Base-by-base conservation (phyloP, 35 echinoderm and acorn worm genomes). In the Patiria miniata region DNA sequence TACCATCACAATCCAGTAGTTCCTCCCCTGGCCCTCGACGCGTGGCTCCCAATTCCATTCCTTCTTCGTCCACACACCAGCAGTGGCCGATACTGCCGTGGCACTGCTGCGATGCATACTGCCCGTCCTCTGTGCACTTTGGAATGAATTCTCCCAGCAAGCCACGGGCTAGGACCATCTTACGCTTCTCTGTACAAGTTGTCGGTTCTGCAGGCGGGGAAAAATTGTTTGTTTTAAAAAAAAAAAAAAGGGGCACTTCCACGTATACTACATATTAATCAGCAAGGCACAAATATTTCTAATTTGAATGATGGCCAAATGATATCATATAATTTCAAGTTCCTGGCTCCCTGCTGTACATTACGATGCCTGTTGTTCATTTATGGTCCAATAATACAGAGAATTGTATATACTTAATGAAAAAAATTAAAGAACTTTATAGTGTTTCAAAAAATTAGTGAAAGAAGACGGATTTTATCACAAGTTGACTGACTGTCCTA, bases 41-140 rank as follows among this genome's bases (percentile, higher is more conserved):
- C 19, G 86, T 83, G 3, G 54, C 87, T 14, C 39, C 39, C 15
- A 93, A n/a, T 19, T 88, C 88, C 40, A 60, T 22, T 8, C 91
- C 95, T 26, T 65, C 18, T 37, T 85, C 77, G 51, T 93, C 78
- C 33, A 93, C 88, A 85, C 95, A 97, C 91, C 92, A 97, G 51
- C 95, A 97, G 57, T 91, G 54, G 1, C 92, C 95, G 16, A 80
- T 88, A 18, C 88, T 79, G 37, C 84, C 68, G n/a, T 90, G 91
- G 77, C 95, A 97, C 36, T 94, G 95, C 56, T 73, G 14, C n/a
- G 83, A 33, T 37, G 54, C 36, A 61, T 77, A 95, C 21, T 39
- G 21, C 2, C 93, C 93, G 83, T 87, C 79, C 32, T 87, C 82
- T 8, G 82, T 79, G 61, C 93, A 95, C 42, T 90, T 55, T 18